These are phyloP conservation scores for Drosophila parthenogenetica DNA, from an alignment of 2,888 invertebrate genomes.

Conservation along the genomic window DNA sequence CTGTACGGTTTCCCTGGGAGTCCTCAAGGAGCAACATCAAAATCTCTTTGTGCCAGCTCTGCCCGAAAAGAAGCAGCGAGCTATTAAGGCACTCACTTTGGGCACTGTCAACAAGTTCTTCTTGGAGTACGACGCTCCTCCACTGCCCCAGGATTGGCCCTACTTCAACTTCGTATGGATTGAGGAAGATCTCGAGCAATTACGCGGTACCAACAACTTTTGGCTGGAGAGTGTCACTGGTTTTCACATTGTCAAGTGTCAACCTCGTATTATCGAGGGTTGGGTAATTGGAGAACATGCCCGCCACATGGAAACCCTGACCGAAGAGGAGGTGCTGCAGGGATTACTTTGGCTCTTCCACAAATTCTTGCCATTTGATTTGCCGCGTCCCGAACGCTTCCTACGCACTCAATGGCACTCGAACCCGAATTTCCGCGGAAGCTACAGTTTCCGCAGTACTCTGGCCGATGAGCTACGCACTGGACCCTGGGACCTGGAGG, in stretches of 20 bases:
- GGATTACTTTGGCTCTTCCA: constrained; percentile 71
- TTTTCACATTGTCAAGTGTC: constrained; percentile 88
- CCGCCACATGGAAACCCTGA: constrained; percentile 87
- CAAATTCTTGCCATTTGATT: constrained; percentile 69
- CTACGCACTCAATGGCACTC: constrained; percentile 88
- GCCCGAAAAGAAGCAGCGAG: constrained; percentile 85
- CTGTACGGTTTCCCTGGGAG: constrained; percentile 87
- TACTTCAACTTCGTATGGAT: constrained; percentile 87
- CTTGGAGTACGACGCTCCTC: constrained; percentile 86
- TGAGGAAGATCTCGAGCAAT: constrained; percentile 83
- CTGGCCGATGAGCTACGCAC: constrained; percentile 86
- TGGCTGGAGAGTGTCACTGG: constrained; percentile 89
- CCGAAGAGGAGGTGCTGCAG: constrained; percentile 85
- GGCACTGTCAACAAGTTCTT: constrained; percentile 88
- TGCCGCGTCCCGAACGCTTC: constrained; percentile 69
- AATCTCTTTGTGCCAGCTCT: constrained; percentile 85
- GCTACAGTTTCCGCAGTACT: constrained; percentile 88
- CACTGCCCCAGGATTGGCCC: constrained; percentile 85
- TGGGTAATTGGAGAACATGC: constrained; percentile 89
- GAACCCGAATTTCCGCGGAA: constrained; percentile 87
- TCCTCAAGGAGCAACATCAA: constrained; percentile 85
- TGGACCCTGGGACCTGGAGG: constrained; percentile 86
- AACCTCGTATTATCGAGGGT: constrained; percentile 88
- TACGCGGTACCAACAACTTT: constrained; percentile 71
- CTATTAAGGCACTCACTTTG: constrained; percentile 86